Conservation (phyloP, 2,888 invertebrate genomes). For the Dendrolimus houi region DNA sequence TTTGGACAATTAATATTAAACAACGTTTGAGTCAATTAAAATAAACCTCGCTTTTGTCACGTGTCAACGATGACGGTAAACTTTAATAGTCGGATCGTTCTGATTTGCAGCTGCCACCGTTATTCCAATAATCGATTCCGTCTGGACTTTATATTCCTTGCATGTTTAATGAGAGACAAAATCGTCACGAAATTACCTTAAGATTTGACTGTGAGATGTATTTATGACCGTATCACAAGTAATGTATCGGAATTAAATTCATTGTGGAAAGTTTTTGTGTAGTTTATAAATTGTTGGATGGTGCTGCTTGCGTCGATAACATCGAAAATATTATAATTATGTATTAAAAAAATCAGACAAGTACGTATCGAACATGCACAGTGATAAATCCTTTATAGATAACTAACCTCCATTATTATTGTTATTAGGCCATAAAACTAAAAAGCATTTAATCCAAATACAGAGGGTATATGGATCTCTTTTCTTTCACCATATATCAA, state of each 20-base stretch:
- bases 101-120: conserved; percentile 47
- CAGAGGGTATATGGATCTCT: too few relatives aligned
- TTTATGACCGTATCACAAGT: conserved; percentile 40
- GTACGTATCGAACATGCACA: too few relatives aligned
- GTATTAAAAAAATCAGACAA: too few relatives aligned
- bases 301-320: conserved; percentile 5
- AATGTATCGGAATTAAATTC: conserved; percentile 13
- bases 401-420: too few relatives aligned
- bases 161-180: conserved; percentile 72
- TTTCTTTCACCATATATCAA: too few relatives aligned
- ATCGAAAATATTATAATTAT: neutral
- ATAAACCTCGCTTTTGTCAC: conserved; percentile 12
- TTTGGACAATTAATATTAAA: too few relatives aligned
- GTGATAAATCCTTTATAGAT: too few relatives aligned
- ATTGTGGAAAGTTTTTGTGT: conserved; percentile 46
- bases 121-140: conserved; percentile 38
- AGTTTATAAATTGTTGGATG: neutral
- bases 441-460: too few relatives aligned
- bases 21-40: too few relatives aligned
- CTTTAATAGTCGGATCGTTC: conserved; percentile 55
- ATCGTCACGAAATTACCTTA: conserved; percentile 71
- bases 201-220: conserved; percentile 72
- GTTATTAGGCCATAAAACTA: too few relatives aligned
- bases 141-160: conserved; percentile 71
- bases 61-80: conserved; percentile 6